These are phyloP conservation scores for Okamejei kenojei DNA, from an alignment of 2,797 vertebrate genomes.

Conservation along the genomic window DNA sequence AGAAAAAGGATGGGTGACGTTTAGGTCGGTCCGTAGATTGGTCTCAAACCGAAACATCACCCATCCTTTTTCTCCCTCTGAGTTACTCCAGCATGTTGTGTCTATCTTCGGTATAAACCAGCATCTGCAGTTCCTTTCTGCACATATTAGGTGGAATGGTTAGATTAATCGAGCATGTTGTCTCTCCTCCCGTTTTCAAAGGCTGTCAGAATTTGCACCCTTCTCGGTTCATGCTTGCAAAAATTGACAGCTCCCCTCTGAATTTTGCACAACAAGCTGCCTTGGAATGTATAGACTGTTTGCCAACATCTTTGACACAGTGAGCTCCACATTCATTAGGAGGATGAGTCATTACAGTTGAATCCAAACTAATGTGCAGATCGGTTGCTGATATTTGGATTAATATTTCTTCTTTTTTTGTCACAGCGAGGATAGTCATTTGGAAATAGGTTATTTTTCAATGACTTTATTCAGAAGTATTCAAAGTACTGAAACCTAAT, in stretches of 20 bases:
- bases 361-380: not conserved
- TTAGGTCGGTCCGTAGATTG: too few species aligned
- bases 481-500: not conserved
- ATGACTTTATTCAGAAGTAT: not conserved
- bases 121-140: too few species aligned
- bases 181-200: too few species aligned
- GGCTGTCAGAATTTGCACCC: too few species aligned
- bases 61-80: too few species aligned
- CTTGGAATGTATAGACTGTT: not conserved
- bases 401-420: not conserved
- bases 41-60: too few species aligned
- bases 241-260: not conserved
- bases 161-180: too few species aligned
- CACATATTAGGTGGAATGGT: too few species aligned
- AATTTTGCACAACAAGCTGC: not conserved
- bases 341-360: not conserved
- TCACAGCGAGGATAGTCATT: not conserved
- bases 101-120: too few species aligned
- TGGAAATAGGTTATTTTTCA: not conserved
- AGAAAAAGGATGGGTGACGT: too few species aligned
- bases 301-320: constrained; percentile 1
- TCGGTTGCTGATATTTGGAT: not conserved
- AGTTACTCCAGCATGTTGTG: too few species aligned
- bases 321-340: not conserved
- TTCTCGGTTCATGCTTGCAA: not conserved